phyloP scores from a whole-genome alignment of 2,797 vertebrate species.

The Chrosomus eos region DNA sequence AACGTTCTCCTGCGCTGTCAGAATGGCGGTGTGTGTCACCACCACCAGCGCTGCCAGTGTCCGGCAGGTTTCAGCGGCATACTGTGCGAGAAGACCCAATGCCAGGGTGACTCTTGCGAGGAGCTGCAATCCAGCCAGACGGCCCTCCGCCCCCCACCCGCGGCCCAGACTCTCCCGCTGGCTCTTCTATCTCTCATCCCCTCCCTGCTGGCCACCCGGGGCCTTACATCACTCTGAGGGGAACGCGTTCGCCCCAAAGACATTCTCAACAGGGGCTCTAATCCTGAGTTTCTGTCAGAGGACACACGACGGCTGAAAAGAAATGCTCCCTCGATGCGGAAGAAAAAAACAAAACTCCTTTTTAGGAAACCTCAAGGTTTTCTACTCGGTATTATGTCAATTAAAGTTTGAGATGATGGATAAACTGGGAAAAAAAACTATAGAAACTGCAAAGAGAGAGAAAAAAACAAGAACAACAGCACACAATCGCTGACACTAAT shows the following conservation, averaged over 20 bases:
- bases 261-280: slow-evolving; percentile 58
- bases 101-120: slow-evolving; percentile 84
- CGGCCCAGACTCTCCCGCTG: slow-evolving; percentile 53
- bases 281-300: slow-evolving; percentile 31
- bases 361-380: slow-evolving; percentile 35
- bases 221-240: slow-evolving; percentile 73
- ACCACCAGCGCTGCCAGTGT: slow-evolving; percentile 87
- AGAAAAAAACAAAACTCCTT: slow-evolving; percentile 66
- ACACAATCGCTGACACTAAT: slow-evolving; percentile 7
- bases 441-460: neutral
- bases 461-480: slow-evolving; percentile 3
- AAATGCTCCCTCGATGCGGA: slow-evolving; percentile 15
- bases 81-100: slow-evolving; percentile 88
- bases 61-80: slow-evolving; percentile 85
- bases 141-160: slow-evolving; percentile 35
- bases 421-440: neutral
- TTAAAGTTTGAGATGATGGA: slow-evolving; percentile 39
- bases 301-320: slow-evolving; percentile 63
- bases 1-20: slow-evolving; percentile 93
- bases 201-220: slow-evolving; percentile 70
- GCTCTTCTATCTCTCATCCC: slow-evolving; percentile 70
- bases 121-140: slow-evolving; percentile 73
- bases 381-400: slow-evolving; percentile 15
- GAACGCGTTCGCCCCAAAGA: slow-evolving; percentile 38
- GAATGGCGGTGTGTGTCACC: slow-evolving; percentile 92